These are phyloP conservation scores for Neoscelio sp. DNA, from an alignment of 2,888 invertebrate species.

Conservation along the genomic window DNA sequence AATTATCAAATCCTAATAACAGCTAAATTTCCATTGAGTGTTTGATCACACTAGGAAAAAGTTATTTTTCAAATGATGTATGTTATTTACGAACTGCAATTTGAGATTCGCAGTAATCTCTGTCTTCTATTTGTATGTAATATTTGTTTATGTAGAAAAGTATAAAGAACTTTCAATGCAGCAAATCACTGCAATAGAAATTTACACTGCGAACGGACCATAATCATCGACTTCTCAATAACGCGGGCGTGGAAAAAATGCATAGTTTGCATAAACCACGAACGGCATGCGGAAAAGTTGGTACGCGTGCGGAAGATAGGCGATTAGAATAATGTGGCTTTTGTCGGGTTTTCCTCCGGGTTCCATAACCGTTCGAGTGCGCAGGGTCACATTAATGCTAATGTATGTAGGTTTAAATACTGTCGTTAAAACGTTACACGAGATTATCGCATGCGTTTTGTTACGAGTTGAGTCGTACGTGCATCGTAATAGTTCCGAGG, in stretches of 20 bases:
- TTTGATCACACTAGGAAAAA: no score
- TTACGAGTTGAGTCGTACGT: slow-evolving; percentile 43
- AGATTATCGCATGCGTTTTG: slow-evolving; percentile 58
- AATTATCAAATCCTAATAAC: no score
- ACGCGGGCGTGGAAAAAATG: slow-evolving; percentile 15
- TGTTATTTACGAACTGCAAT: no score
- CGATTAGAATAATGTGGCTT: slow-evolving; percentile 33
- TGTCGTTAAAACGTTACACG: slow-evolving; percentile 69
- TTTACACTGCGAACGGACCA: slow-evolving; percentile 1
- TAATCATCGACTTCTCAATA: slow-evolving; percentile 20
- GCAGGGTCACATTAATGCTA: slow-evolving; percentile 62
- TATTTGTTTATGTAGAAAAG: background rate
- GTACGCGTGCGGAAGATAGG: slow-evolving; percentile 29
- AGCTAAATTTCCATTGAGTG: no score
- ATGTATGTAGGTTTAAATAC: slow-evolving; percentile 70
- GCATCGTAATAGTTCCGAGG: slow-evolving; percentile 31
- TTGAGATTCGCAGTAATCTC: background rate
- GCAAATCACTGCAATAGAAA: background rate
- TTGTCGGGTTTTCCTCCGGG: slow-evolving; percentile 39
- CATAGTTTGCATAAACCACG: slow-evolving; percentile 23
- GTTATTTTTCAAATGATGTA: no score
- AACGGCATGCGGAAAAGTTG: slow-evolving; percentile 37
- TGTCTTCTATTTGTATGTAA: background rate
- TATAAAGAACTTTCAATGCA: background rate
- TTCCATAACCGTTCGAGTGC: slow-evolving; percentile 28